These are phyloP conservation scores for Emydura subglobosa DNA, from an alignment of 2,113 vertebrate species.

Conservation along the genomic window DNA sequence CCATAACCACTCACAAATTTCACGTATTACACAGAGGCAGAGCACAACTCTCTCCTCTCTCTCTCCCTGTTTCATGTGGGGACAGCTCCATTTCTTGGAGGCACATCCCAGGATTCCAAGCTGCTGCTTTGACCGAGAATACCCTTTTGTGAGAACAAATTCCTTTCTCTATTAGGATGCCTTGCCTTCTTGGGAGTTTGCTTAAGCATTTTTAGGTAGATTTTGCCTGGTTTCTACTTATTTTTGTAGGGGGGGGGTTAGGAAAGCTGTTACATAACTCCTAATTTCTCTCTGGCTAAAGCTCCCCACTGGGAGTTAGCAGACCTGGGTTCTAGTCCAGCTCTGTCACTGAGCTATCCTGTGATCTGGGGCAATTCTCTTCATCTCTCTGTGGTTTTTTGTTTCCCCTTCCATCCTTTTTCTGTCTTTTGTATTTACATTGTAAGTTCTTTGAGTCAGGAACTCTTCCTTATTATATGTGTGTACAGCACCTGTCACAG, in stretches of 20 bases:
- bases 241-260: conserved; percentile 17
- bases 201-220: conserved; percentile 18
- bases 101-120: not conserved
- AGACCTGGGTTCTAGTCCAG: not conserved
- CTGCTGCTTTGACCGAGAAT: not conserved
- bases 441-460: not conserved
- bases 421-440: not conserved
- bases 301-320: not conserved
- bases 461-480: not conserved
- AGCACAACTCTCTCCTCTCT: conserved; percentile 29
- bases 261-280: not conserved
- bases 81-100: conserved; percentile 36
- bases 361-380: not conserved
- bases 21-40: conserved; percentile 58
- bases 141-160: not conserved
- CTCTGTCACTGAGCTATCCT: not conserved
- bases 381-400: not conserved
- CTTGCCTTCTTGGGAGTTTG: not conserved
- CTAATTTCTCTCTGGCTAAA: not conserved
- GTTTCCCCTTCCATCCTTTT: not conserved
- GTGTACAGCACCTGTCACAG: conserved; percentile 5
- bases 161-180: not conserved
- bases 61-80: conserved; percentile 30
- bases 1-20: conserved; percentile 67
- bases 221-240: conserved; percentile 36